phyloP scores from a whole-genome alignment of 2,113 vertebrate species.

The Panthera tigris region DNA sequence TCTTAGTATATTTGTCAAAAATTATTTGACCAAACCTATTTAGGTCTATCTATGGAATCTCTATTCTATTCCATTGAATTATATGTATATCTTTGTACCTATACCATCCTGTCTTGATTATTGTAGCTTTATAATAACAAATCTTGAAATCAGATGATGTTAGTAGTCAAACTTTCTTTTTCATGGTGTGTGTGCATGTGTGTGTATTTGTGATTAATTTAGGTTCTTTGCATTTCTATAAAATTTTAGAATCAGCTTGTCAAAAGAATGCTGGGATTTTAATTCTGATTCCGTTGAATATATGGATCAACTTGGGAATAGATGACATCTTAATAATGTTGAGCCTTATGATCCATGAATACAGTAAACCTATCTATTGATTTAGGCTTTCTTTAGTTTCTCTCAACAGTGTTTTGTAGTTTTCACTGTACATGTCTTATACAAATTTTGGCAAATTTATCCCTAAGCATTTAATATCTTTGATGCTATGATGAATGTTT shows the following conservation, averaged over 20 bases:
- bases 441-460: slow-evolving; percentile 15
- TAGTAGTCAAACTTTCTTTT: background rate
- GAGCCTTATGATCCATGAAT: background rate
- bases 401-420: background rate
- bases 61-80: background rate
- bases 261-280: background rate
- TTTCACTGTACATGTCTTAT: background rate
- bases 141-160: background rate
- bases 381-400: background rate
- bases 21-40: slow-evolving; percentile 8
- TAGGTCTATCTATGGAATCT: background rate
- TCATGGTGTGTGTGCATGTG: background rate
- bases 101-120: background rate
- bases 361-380: background rate
- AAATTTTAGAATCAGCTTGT: background rate
- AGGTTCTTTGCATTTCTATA: background rate
- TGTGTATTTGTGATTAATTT: background rate
- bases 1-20: slow-evolving; percentile 5
- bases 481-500: background rate
- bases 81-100: background rate
- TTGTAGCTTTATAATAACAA: background rate
- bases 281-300: background rate
- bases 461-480: background rate
- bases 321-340: slow-evolving; percentile 7
- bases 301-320: background rate